Conservation (phyloP, 2,888 invertebrate genomes). For the Hemaris fuciformis region DNA sequence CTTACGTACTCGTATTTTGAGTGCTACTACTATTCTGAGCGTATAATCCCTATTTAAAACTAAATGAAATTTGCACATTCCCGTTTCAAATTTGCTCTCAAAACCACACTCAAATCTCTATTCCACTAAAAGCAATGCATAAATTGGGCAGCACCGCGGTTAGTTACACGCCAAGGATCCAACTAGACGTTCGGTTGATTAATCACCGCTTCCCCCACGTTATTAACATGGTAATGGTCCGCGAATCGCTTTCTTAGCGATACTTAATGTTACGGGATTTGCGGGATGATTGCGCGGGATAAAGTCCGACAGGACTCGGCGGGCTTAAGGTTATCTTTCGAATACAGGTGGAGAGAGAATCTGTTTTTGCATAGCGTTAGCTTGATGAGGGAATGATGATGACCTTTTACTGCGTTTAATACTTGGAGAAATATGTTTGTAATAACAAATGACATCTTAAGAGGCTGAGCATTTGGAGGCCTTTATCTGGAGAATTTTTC, state of each 20-base stretch:
- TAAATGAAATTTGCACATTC: background rate
- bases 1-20: too few relatives aligned
- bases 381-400: background rate
- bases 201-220: slow-evolving; percentile 74
- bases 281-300: slow-evolving; percentile 69
- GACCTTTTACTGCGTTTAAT: background rate
- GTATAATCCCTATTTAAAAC: background rate
- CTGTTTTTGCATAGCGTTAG: background rate
- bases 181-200: slow-evolving; percentile 76
- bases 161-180: slow-evolving; percentile 50
- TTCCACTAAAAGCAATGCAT: slow-evolving; percentile 69
- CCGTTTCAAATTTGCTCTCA: background rate
- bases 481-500: too few relatives aligned
- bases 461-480: too few relatives aligned
- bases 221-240: slow-evolving; percentile 81
- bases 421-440: background rate
- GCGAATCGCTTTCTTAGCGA: slow-evolving; percentile 79
- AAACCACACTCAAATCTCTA: background rate
- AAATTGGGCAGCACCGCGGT: slow-evolving; percentile 67
- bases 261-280: slow-evolving; percentile 79
- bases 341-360: slow-evolving; percentile 44
- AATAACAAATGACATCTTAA: background rate
- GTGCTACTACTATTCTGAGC: background rate
- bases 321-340: slow-evolving; percentile 56
- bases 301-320: slow-evolving; percentile 34